Conservation (phyloP, 2,888 invertebrate species). For the Linnaemya tessellans region DNA sequence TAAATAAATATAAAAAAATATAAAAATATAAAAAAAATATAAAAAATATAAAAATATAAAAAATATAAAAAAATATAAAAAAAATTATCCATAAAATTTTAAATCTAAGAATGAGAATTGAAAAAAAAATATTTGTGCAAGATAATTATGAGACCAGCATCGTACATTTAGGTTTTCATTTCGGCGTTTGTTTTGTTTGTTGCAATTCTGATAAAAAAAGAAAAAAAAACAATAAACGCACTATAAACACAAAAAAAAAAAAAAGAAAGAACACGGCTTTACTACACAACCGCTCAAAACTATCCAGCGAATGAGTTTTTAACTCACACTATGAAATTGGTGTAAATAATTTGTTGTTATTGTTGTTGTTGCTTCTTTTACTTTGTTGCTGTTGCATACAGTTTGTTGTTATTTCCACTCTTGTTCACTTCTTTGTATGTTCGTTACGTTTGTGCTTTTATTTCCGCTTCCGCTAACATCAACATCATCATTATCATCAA, state of each 20-base stretch:
- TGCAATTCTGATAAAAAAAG: conserved; percentile 40
- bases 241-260: conserved; percentile 38
- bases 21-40: no score
- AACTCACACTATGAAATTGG: conserved; percentile 66
- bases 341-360: conserved; percentile 66
- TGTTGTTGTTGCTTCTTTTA: background rate
- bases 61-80: no score
- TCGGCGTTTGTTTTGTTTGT: conserved; percentile 28
- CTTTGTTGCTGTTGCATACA: conserved; percentile 58
- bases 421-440: conserved; percentile 64
- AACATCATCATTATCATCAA: conserved; percentile 30
- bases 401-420: conserved; percentile 26
- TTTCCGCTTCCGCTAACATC: conserved; percentile 73
- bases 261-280: background rate
- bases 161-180: background rate
- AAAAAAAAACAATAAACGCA: conserved; percentile 53
- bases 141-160: background rate
- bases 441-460: conserved; percentile 72
- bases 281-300: conserved; percentile 35
- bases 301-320: conserved; percentile 49
- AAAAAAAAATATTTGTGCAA: no score
- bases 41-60: no score
- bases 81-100: no score
- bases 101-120: no score
- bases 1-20: no score